phyloP scores from a whole-genome alignment of 2,113 vertebrate species.

The Hemicordylus capensis region DNA sequence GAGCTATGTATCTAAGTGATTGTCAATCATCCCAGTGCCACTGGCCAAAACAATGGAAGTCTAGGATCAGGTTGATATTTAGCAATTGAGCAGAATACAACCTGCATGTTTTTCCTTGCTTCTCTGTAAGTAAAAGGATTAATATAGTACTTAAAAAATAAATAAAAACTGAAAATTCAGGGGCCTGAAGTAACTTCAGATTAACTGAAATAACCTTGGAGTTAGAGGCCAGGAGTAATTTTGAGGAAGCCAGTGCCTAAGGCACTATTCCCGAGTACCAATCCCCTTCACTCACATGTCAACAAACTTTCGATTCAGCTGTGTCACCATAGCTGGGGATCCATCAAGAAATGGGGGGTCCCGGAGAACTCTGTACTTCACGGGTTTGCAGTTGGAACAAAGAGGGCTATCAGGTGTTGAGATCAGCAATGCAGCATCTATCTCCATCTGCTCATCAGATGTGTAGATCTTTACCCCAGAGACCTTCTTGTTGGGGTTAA shows the following conservation, averaged over 20 bases:
- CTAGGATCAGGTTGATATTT: neutral
- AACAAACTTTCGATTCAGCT: constrained; percentile 77
- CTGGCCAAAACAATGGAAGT: neutral
- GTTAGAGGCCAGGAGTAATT: neutral
- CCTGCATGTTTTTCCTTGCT: neutral
- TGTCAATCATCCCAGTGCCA: neutral
- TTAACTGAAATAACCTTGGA: no score
- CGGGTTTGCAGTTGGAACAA: constrained; percentile 83
- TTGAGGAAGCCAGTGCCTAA: no score
- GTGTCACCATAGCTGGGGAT: constrained; percentile 53
- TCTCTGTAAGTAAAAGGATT: neutral
- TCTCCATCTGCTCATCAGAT: constrained; percentile 93
- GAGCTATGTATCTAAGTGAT: neutral
- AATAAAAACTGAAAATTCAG: neutral
- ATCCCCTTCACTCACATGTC: constrained; percentile 82
- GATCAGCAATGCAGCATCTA: constrained; percentile 89
- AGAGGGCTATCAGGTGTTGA: constrained; percentile 81
- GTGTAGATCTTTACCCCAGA: constrained; percentile 86
- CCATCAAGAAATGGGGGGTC: constrained; percentile 80
- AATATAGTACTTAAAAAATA: neutral
- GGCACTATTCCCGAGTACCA: neutral
- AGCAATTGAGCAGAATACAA: neutral
- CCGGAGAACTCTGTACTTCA: constrained; percentile 83
- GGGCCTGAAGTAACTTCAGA: no score
- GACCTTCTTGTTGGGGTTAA: constrained; percentile 82